phyloP scores from a whole-genome alignment of 1,140 invertebrate genomes.

The Euwallacea fornicatus region DNA sequence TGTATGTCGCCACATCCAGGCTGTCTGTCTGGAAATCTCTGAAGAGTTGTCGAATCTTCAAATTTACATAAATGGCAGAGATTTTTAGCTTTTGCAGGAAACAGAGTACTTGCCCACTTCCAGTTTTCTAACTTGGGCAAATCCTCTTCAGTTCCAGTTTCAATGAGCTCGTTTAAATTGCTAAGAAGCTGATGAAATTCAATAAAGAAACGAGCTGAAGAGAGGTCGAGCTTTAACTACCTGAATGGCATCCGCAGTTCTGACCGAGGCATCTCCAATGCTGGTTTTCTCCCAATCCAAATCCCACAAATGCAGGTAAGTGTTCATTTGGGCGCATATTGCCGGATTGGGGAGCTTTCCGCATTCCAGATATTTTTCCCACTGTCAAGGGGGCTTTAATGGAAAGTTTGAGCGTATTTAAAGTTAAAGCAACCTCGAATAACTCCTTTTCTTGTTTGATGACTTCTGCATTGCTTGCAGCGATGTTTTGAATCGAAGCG shows the following conservation, averaged over 20 bases:
- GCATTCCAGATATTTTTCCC: slow-evolving; percentile 64
- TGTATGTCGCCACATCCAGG: slow-evolving; percentile 58
- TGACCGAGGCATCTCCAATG: slow-evolving; percentile 51
- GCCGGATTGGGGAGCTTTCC: slow-evolving; percentile 65
- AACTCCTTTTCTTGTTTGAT: slow-evolving; percentile 26
- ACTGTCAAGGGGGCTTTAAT: slow-evolving; percentile 53
- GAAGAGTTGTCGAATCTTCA: slow-evolving; percentile 54
- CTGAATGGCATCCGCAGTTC: slow-evolving; percentile 54
- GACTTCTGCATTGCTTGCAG: slow-evolving; percentile 14
- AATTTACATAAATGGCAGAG: slow-evolving; percentile 1
- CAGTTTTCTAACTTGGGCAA: slow-evolving; percentile 51
- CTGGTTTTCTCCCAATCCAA: slow-evolving; percentile 54
- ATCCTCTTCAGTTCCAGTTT: slow-evolving; percentile 36
- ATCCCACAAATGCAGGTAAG: slow-evolving; percentile 65
- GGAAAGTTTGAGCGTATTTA: background rate
- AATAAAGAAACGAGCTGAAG: background rate
- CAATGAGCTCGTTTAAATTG: slow-evolving; percentile 54
- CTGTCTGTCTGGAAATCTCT: slow-evolving; percentile 55
- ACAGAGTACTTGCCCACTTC: slow-evolving; percentile 52
- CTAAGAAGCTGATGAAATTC: slow-evolving; percentile 51
- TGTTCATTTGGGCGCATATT: slow-evolving; percentile 61
- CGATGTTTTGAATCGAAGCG: slow-evolving; percentile 29
- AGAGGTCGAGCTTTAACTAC: slow-evolving; percentile 38
- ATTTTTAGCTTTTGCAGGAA: background rate
- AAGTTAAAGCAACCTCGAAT: slow-evolving; percentile 25